Evolutionary conservation across 2,113 vertebrate genomes (phyloP).

Genomic region (Strix uralensis): DNA sequence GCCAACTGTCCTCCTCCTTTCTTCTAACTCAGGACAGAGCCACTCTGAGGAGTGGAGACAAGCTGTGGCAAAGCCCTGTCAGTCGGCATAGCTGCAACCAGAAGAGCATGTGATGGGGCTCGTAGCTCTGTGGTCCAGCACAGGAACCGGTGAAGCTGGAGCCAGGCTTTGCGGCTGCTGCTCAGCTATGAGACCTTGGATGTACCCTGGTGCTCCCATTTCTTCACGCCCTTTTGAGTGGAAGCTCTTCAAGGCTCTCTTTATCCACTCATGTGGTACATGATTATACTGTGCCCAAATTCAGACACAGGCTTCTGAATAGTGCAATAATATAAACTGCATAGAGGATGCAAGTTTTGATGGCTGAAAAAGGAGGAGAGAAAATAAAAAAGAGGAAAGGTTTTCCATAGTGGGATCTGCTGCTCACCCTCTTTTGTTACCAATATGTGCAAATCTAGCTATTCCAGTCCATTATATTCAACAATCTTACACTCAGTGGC

Average conservation of each 20-base stretch:
- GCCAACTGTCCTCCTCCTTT: background rate
- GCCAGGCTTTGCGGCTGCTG: background rate
- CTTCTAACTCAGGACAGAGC: background rate
- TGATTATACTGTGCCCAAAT: background rate
- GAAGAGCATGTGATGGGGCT: background rate
- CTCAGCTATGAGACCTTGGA: background rate
- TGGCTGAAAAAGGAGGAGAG: background rate
- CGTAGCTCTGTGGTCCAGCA: fast-evolving
- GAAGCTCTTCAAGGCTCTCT: background rate
- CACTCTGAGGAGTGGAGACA: background rate
- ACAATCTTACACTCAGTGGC: background rate
- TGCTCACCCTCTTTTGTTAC: background rate
- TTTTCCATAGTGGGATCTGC: background rate
- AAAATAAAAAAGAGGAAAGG: background rate
- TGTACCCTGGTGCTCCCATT: background rate
- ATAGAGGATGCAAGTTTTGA: background rate
- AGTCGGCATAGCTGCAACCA: background rate
- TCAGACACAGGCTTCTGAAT: background rate
- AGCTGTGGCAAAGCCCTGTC: background rate
- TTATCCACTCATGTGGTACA: background rate
- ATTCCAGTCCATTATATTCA: conserved; percentile 29
- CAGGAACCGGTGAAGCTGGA: background rate
- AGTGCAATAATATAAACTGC: background rate
- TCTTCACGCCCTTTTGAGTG: background rate
- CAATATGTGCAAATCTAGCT: conserved; percentile 24